Evolutionary conservation across 2,797 vertebrate species (phyloP).

Genomic region (Spinus olivaceus): DNA sequence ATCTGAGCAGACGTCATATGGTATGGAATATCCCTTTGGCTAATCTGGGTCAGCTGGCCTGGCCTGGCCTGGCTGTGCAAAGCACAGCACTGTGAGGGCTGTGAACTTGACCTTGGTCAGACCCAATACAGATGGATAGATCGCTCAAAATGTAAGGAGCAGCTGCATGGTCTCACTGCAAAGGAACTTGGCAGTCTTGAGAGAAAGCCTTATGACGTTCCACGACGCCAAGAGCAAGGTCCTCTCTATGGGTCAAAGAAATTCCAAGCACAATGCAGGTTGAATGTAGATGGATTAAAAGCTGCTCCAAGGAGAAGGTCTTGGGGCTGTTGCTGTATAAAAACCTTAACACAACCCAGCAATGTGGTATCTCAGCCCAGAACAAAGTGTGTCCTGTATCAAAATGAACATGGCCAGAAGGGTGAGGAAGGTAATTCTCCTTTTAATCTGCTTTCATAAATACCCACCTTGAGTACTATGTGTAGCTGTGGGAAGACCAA

Average conservation of each 20-base stretch:
- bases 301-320: background rate
- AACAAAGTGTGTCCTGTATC: background rate
- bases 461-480: background rate
- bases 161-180: accelerated
- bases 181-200: background rate
- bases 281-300: background rate
- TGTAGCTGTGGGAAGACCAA: background rate
- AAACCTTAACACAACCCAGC: accelerated
- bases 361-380: background rate
- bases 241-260: background rate
- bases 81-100: background rate
- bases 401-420: background rate
- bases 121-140: background rate
- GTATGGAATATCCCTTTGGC: background rate
- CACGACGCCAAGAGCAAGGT: background rate
- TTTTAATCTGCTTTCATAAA: background rate
- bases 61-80: too few species aligned
- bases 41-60: background rate
- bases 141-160: background rate
- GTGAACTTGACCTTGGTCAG: background rate
- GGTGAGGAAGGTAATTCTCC: background rate
- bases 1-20: background rate
- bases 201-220: background rate
- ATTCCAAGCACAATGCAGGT: background rate
- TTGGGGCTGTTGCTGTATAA: background rate